Percentiles rank a stretch among this genome's conserved stretches.
Evolutionary conservation across 2,888 invertebrate species (phyloP).

Genomic region (Halictus ligatus): DNA sequence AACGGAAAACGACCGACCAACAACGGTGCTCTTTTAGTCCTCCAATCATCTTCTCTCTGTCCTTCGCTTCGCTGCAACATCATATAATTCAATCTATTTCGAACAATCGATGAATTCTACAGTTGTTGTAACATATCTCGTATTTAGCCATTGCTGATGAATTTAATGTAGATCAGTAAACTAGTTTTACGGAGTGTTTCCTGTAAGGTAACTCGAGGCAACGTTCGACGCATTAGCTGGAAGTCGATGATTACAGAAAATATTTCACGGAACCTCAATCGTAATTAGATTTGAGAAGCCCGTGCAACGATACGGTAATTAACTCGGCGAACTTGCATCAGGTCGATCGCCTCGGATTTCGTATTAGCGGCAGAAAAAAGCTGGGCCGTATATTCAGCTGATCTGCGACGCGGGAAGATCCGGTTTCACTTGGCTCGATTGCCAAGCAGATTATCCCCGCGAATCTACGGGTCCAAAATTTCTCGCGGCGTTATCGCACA

Average conservation of each 20-base stretch:
- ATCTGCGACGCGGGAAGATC: slow-evolving; percentile 60
- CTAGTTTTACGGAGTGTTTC: neutral
- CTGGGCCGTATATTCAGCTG: slow-evolving; percentile 53
- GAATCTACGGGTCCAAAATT: slow-evolving; percentile 44
- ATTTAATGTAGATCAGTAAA: neutral
- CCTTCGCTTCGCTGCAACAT: neutral
- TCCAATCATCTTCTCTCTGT: neutral
- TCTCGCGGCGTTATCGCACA: slow-evolving; percentile 30
- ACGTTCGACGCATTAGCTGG: neutral
- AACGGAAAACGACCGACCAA: slow-evolving; percentile 53
- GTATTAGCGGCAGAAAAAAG: slow-evolving; percentile 31
- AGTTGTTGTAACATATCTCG: neutral
- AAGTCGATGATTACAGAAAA: neutral
- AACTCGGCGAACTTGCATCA: neutral
- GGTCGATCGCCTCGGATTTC: slow-evolving; percentile 1
- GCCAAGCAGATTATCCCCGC: slow-evolving; percentile 52
- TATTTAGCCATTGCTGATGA: neutral
- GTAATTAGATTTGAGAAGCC: slow-evolving; percentile 2
- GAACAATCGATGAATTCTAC: neutral
- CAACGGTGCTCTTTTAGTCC: slow-evolving; percentile 59
- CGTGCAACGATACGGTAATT: slow-evolving; percentile 4
- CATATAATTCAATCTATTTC: neutral
- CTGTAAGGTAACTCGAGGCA: neutral
- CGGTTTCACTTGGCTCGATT: slow-evolving; percentile 68
- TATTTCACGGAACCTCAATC: neutral